Base-by-base conservation (phyloP, 2,113 vertebrate genomes). In the Aegithalos caudatus region DNA sequence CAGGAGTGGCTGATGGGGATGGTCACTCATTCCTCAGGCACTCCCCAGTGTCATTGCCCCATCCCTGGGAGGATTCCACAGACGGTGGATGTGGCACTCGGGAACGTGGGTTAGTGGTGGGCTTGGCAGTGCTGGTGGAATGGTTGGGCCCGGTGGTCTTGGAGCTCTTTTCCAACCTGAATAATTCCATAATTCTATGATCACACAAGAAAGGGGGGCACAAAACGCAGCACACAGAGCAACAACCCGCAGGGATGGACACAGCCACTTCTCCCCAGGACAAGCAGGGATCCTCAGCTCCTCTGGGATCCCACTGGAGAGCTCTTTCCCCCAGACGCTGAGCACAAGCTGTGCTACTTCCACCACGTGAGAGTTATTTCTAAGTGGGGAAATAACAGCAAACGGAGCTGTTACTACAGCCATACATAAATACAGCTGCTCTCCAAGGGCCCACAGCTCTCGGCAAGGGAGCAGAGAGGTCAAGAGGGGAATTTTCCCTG, bases 21-120 rank as follows among this genome's bases (percentile, higher is more conserved):
- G 62, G 25, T 19, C 51, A 16, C 23, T 51, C 35, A 14, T 21
- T 56, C 5, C 53, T 5, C 54, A 4, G 29, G 58, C 25, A 9
- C 14, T 15, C 1, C 9, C 1, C 9, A 4, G 18, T 12, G 37
- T 19, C 72, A 5, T 0, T 5, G 11, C 14, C 10, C 45, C 53
- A 1, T 27, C 29, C 54, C 70, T 2, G 47, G 4, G 37, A 45
- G 61, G 24, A 10, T n/a, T 37, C 7, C 3, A 53, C 16, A 12
- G 11, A 28, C 1, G 1, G 6, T 1, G 67, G 51, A 38, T 20
- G 69, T 12, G 61, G 61, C 78, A 22, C 53, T 6, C 7, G 53
- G 53, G 77, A 38, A 29, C 45, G 1, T 0, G 67, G 42, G 4
- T 35, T 18, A 7, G 25, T 6, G 21, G 14, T 11, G 66, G 42